phyloP scores from a whole-genome alignment of 1,140 invertebrate species.

The Drosophila sucinea region DNA sequence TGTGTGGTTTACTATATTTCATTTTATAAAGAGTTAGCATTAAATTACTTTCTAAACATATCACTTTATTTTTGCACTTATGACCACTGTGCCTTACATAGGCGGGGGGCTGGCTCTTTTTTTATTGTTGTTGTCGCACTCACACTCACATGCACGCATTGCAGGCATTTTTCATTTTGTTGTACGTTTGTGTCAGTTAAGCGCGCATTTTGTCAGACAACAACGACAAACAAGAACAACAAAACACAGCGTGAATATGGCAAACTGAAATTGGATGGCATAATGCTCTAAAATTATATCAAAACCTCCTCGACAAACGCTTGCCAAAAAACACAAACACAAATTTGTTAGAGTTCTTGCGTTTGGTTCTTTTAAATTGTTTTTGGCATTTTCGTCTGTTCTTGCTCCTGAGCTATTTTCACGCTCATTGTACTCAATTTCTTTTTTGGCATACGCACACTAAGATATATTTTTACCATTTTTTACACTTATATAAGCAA shows the following conservation, averaged over 20 bases:
- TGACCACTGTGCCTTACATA: neutral
- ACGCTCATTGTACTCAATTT: constrained; percentile 46
- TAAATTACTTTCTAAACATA: neutral
- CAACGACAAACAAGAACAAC: constrained; percentile 33
- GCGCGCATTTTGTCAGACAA: constrained; percentile 57
- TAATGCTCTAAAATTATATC: constrained; percentile 82
- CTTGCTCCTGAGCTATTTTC: constrained; percentile 54
- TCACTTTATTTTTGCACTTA: constrained; percentile 27
- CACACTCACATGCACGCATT: constrained; percentile 29
- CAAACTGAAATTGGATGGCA: constrained; percentile 63
- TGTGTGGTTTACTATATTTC: no score
- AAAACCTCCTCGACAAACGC: constrained; percentile 46
- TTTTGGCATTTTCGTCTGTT: constrained; percentile 47
- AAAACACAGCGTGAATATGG: constrained; percentile 7
- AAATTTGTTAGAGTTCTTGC: constrained; percentile 67
- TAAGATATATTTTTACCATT: constrained; percentile 34
- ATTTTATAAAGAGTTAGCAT: no score
- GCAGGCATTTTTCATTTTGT: constrained; percentile 54
- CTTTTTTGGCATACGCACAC: constrained; percentile 52
- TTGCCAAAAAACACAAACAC: constrained; percentile 66
- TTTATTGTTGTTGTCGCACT: constrained; percentile 11
- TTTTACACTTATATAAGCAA: constrained; percentile 65
- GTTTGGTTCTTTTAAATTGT: constrained; percentile 47
- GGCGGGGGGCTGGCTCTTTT: neutral
- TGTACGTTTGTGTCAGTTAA: constrained; percentile 43